Conservation (phyloP, 2,113 vertebrate genomes). For the Grantiella picta region DNA sequence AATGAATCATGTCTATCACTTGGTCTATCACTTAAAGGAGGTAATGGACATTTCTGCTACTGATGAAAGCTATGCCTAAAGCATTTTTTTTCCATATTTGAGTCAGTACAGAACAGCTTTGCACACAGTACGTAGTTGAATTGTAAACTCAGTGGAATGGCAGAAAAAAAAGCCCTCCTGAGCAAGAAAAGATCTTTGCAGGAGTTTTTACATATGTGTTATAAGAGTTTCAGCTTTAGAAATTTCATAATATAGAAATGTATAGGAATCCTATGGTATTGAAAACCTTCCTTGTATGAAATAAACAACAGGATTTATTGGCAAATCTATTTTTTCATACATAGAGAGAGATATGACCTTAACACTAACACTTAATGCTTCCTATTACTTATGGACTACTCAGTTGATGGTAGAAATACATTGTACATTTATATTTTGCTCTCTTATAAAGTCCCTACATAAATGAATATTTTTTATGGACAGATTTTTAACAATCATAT, state of each 20-base stretch:
- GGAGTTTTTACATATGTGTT: neutral
- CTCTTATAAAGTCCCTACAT: constrained; percentile 32
- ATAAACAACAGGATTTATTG: neutral
- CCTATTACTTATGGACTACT: constrained; percentile 37
- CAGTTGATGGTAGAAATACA: constrained; percentile 47
- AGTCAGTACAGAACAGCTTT: neutral
- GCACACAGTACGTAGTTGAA: neutral
- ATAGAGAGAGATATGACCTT: constrained; percentile 41
- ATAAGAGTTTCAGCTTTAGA: neutral
- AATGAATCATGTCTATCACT: neutral
- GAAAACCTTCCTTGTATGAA: neutral
- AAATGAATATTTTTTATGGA: constrained; percentile 57
- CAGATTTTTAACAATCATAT: constrained; percentile 50
- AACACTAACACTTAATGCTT: constrained; percentile 24
- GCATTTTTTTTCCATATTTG: neutral
- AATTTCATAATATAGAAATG: neutral
- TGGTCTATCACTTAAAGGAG: neutral
- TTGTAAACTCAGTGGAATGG: neutral
- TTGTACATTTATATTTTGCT: constrained; percentile 32
- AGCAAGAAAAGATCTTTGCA: neutral
- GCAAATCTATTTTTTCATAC: constrained; percentile 33
- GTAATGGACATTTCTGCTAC: neutral
- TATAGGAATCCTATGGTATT: neutral
- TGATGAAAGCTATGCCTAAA: neutral
- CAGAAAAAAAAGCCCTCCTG: neutral